A percentile compares a stretch with the other conserved stretches of the same genome.
phyloP scores from a whole-genome alignment of 2,797 vertebrate genomes.

The Acipenser oxyrinchus region DNA sequence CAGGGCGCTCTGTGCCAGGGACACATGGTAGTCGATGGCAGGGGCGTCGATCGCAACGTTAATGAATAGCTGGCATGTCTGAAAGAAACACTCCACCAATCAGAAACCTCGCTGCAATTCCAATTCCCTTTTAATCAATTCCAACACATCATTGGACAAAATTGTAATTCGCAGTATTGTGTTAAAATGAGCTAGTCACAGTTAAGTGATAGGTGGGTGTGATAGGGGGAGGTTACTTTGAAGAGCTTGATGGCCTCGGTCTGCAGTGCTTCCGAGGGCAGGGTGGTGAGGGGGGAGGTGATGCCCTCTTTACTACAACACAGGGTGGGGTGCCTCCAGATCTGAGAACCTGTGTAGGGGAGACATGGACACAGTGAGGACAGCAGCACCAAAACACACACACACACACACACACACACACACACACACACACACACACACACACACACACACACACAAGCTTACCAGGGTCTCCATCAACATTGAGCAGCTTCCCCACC shows the following conservation, averaged over 20 bases:
- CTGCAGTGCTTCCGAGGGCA: conserved; percentile 90
- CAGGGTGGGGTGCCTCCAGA: conserved; percentile 83
- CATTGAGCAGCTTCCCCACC: conserved; percentile 77
- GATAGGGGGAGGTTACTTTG: conserved; percentile 71
- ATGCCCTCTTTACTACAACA: conserved; percentile 94
- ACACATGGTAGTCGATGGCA: conserved; percentile 95
- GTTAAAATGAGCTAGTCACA: too few species aligned
- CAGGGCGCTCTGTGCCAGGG: conserved; percentile 89
- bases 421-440: neutral
- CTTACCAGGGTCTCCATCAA: conserved; percentile 82
- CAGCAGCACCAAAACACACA: neutral
- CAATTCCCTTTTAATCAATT: too few species aligned
- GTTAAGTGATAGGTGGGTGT: neutral
- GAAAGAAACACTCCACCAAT: conserved; percentile 25
- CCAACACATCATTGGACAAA: too few species aligned
- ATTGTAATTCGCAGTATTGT: too few species aligned
- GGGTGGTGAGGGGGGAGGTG: conserved; percentile 77
- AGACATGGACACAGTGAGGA: neutral
- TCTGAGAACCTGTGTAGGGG: conserved; percentile 65
- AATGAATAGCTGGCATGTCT: conserved; percentile 97
- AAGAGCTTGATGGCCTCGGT: conserved; percentile 96
- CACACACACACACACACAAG: conserved; percentile 16
- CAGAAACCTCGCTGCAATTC: too few species aligned
- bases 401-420: neutral
- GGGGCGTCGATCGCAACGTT: conserved; percentile 93